Conservation (phyloP, 2,113 vertebrate species). For the Mastomys coucha region DNA sequence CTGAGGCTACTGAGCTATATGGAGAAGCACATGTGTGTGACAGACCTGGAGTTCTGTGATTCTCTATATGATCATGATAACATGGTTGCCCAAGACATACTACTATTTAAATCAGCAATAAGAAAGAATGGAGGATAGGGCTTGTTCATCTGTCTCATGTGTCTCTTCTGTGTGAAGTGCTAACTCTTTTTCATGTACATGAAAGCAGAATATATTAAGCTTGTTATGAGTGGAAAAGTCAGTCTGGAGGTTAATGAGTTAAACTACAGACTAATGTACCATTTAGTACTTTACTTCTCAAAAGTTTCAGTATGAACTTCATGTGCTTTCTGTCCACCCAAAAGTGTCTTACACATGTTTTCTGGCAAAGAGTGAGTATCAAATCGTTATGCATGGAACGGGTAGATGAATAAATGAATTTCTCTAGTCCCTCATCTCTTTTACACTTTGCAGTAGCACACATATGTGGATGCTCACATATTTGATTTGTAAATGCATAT, state of each 20-base stretch:
- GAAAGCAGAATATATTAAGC: background rate
- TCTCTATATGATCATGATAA: background rate
- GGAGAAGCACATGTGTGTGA: background rate
- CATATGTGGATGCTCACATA: background rate
- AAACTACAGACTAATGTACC: background rate
- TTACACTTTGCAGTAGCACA: background rate
- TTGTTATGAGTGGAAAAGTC: background rate
- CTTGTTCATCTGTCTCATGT: slow-evolving; percentile 35
- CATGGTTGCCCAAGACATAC: background rate
- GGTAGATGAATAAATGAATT: background rate
- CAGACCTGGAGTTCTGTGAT: background rate
- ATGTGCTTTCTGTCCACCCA: background rate
- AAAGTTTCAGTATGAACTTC: background rate
- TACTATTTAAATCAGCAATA: background rate
- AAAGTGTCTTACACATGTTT: background rate
- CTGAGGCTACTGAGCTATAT: background rate
- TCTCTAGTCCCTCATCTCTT: background rate
- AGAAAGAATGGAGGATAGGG: background rate
- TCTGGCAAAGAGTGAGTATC: background rate
- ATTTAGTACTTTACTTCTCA: background rate
- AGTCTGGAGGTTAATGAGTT: background rate
- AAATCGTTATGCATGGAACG: background rate
- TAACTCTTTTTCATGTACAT: slow-evolving; percentile 39
- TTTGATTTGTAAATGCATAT: background rate
- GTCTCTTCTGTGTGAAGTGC: slow-evolving; percentile 15